phyloP scores from a whole-genome alignment of 92 coral and sea anemone genomes.

The Scolanthus callimorphus region DNA sequence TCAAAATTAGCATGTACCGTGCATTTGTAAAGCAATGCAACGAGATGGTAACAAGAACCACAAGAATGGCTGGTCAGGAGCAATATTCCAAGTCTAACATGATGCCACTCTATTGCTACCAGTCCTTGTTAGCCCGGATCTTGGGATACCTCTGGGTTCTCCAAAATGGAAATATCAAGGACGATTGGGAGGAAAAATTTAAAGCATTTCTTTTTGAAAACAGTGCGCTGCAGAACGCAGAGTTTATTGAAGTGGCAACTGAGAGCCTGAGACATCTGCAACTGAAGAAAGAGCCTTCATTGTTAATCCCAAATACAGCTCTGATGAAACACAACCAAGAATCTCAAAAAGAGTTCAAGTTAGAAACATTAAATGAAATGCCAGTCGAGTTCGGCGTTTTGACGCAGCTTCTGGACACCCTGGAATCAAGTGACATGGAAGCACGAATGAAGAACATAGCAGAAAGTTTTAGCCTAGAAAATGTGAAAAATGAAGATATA shows the following conservation, averaged over 20 bases:
- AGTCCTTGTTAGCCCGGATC: conserved; percentile 60
- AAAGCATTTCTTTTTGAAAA: conserved; percentile 27
- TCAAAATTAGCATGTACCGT: conserved; percentile 12
- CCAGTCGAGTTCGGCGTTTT: neutral
- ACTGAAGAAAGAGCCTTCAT: conserved; percentile 16
- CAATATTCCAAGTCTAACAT: conserved; percentile 5
- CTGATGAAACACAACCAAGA: conserved; percentile 25
- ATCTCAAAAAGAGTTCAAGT: conserved; percentile 15
- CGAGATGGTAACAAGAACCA: conserved; percentile 32
- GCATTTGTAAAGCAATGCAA: conserved; percentile 41
- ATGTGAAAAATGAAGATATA: neutral
- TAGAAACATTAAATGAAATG: neutral
- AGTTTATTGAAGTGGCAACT: conserved; percentile 14
- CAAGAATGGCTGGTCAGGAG: conserved; percentile 9
- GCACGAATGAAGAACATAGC: neutral
- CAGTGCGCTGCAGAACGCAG: conserved; percentile 7
- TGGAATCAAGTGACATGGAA: neutral
- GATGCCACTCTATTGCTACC: conserved; percentile 34
- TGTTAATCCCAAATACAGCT: conserved; percentile 24
- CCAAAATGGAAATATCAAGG: conserved; percentile 1
- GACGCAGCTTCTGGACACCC: neutral
- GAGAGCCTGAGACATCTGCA: conserved; percentile 20
- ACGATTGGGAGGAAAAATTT: conserved; percentile 32
- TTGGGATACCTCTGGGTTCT: conserved; percentile 42
- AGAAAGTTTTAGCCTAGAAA: neutral